These are phyloP conservation scores for Protophormia terraenovae DNA, from an alignment of 2,888 invertebrate species.

Conservation along the genomic window DNA sequence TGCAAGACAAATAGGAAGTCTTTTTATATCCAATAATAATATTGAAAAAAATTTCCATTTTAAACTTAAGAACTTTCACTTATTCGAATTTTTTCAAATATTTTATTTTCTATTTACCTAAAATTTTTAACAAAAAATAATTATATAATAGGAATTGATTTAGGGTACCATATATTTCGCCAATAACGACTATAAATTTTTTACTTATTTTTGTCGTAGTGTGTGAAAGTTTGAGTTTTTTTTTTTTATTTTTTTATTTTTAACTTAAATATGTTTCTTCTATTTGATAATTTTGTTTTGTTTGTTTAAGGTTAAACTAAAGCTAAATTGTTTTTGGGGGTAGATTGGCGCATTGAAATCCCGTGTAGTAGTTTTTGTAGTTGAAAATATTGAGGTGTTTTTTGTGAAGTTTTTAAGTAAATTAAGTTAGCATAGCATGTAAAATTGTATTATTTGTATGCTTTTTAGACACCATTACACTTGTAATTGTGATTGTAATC, in stretches of 20 bases:
- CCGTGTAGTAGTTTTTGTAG: not conserved
- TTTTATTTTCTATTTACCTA: too few species aligned
- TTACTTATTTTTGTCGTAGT: not conserved
- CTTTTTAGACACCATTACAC: conserved; percentile 64
- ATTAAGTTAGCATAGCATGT: conserved; percentile 65
- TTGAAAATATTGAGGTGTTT: not conserved
- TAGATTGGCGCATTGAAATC: not conserved
- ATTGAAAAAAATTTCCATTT: too few species aligned
- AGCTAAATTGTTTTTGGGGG: conserved; percentile 34
- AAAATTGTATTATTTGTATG: conserved; percentile 63
- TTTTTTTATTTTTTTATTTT: not conserved
- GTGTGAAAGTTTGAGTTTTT: not conserved
- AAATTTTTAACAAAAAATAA: too few species aligned
- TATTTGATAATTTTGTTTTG: conserved; percentile 2
- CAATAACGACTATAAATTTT: not conserved
- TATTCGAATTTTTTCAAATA: too few species aligned
- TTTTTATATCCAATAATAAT: too few species aligned
- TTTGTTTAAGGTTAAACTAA: conserved; percentile 33
- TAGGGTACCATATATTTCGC: not conserved
- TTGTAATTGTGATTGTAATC: conserved; percentile 68
- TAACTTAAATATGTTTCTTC: conserved; percentile 23
- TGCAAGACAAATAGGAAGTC: too few species aligned
- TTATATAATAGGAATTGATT: too few species aligned
- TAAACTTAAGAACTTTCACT: too few species aligned
- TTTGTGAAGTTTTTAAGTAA: conserved; percentile 55